Evolutionary conservation across 2,797 vertebrate genomes (phyloP).

Genomic region (Fistularia tabacaria): DNA sequence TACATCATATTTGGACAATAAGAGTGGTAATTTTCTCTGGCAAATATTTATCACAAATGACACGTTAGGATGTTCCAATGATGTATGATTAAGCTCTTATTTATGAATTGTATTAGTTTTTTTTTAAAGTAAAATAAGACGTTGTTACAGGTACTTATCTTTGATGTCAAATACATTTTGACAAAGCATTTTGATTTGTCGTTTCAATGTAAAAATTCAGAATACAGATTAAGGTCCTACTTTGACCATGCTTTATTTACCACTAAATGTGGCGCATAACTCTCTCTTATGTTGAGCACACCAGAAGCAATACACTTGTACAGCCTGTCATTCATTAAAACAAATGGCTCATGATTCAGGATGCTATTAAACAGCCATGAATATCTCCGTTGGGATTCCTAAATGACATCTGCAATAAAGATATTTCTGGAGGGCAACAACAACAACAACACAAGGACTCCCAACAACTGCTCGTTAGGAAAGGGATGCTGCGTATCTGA

Average conservation of each 20-base stretch:
- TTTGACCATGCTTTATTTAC: too few species aligned
- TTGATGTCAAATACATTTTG: too few species aligned
- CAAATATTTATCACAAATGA: too few species aligned
- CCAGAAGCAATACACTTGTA: slow-evolving; percentile 16
- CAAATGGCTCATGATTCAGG: slow-evolving; percentile 43
- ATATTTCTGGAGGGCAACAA: slow-evolving; percentile 36
- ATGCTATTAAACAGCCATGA: slow-evolving; percentile 44
- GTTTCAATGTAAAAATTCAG: too few species aligned
- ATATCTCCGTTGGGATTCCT: slow-evolving; percentile 29
- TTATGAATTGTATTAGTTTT: too few species aligned
- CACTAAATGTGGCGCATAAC: too few species aligned
- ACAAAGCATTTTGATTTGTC: too few species aligned
- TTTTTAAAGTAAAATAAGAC: too few species aligned
- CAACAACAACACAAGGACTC: slow-evolving; percentile 28
- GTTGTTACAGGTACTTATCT: too few species aligned
- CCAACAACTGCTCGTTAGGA: slow-evolving; percentile 25
- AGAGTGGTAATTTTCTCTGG: neutral
- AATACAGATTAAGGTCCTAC: too few species aligned
- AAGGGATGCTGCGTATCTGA: slow-evolving; percentile 11
- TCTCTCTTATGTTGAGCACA: neutral
- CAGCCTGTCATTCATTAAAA: slow-evolving; percentile 26
- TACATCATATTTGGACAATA: slow-evolving; percentile 5
- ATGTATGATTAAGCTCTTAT: too few species aligned
- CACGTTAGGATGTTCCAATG: too few species aligned
- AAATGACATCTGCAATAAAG: slow-evolving; percentile 34